Evolutionary conservation across 2,888 invertebrate genomes (phyloP).

Genomic region (Caenorhabditis uteleia): DNA sequence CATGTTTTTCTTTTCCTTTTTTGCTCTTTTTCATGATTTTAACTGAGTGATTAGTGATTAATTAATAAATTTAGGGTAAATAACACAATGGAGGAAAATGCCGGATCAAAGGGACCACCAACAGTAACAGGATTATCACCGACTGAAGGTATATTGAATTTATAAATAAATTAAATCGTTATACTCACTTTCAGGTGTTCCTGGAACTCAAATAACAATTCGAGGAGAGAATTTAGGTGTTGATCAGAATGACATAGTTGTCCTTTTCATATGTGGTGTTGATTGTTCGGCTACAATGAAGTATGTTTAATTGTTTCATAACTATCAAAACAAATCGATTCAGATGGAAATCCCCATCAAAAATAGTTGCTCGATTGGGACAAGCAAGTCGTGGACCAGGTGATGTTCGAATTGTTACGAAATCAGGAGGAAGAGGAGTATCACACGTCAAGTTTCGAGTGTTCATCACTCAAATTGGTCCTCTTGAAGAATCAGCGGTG

Average conservation of each 20-base stretch:
- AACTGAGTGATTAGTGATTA: too few species aligned
- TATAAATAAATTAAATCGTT: not conserved
- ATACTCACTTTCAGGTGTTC: constrained; percentile 32
- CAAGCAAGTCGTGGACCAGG: constrained; percentile 85
- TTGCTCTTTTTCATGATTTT: too few species aligned
- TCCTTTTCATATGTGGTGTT: constrained; percentile 88
- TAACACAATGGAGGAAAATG: not conserved
- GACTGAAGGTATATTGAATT: constrained; percentile 81
- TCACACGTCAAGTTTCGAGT: constrained; percentile 79
- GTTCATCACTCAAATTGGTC: constrained; percentile 72
- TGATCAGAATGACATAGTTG: constrained; percentile 81
- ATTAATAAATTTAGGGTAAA: too few species aligned
- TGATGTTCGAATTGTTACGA: constrained; percentile 82
- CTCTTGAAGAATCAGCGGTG: constrained; percentile 94
- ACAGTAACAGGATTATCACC: constrained; percentile 93
- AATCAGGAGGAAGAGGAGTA: constrained; percentile 84
- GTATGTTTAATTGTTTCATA: constrained; percentile 14
- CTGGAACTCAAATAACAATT: constrained; percentile 65
- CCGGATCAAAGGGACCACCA: constrained; percentile 45
- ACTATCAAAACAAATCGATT: not conserved
- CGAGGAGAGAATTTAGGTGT: constrained; percentile 92
- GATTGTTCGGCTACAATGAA: constrained; percentile 88
- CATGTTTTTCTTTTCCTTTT: too few species aligned
- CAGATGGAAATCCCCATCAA: constrained; percentile 96
- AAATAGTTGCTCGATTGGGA: constrained; percentile 93